Conservation (phyloP, 1,140 invertebrate genomes). For the Caenorhabditis elegans region WBcel235 BX284604.4:5015501-5016000, state of each 20-base stretch:
- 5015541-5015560: neutral
- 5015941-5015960: neutral
- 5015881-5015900: neutral
- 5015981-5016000: neutral
- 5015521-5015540: neutral
- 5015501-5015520: neutral
- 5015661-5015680: neutral
- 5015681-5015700: neutral
- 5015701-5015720: neutral
- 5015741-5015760: neutral
- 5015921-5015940: neutral
- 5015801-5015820: neutral
- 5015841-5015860: neutral
- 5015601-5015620: neutral
- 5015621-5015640: neutral
- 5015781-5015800: neutral
- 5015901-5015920: neutral
- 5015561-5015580: neutral
- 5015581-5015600: neutral
- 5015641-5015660: neutral
- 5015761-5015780: neutral
- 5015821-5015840: constrained; percentile 12
- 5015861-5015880: neutral
- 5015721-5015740: neutral
- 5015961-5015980: neutral